These are phyloP conservation scores for Anisognathus igniventris DNA, from an alignment of 2,797 vertebrate species.

Conservation along the genomic window DNA sequence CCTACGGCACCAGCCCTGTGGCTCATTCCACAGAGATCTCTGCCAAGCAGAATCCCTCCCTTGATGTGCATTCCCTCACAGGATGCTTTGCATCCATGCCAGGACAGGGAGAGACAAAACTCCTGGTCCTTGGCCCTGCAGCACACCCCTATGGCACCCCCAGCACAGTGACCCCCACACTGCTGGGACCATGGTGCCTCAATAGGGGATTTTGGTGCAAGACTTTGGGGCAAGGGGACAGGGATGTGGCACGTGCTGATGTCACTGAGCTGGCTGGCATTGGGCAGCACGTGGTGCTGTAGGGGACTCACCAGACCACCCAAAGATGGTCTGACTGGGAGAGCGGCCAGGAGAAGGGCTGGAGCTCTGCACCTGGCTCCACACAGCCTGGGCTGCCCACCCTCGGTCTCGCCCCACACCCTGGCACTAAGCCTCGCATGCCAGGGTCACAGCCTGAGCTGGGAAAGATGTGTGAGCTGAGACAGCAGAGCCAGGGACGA, in stretches of 20 bases:
- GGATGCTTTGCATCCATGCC: neutral
- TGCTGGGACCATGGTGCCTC: accelerated
- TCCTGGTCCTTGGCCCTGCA: accelerated
- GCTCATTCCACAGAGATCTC: neutral
- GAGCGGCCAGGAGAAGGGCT: neutral
- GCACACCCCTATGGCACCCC: neutral
- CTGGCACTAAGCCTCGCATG: neutral
- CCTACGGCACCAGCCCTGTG: neutral
- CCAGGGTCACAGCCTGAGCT: neutral
- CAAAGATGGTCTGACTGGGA: neutral
- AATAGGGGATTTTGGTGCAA: neutral
- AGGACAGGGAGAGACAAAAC: neutral
- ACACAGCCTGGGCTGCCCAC: neutral
- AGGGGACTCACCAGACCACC: neutral
- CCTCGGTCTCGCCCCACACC: accelerated
- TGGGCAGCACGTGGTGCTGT: neutral
- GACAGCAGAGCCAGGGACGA: neutral
- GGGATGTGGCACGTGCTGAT: neutral
- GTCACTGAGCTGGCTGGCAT: neutral
- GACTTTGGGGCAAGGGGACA: neutral
- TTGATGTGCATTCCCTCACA: accelerated
- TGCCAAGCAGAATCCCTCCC: neutral
- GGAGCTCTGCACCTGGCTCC: neutral
- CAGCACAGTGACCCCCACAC: neutral
- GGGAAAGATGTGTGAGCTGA: neutral